phyloP scores from a whole-genome alignment of 2,797 vertebrate species.

The Sebastes trivittatus region DNA sequence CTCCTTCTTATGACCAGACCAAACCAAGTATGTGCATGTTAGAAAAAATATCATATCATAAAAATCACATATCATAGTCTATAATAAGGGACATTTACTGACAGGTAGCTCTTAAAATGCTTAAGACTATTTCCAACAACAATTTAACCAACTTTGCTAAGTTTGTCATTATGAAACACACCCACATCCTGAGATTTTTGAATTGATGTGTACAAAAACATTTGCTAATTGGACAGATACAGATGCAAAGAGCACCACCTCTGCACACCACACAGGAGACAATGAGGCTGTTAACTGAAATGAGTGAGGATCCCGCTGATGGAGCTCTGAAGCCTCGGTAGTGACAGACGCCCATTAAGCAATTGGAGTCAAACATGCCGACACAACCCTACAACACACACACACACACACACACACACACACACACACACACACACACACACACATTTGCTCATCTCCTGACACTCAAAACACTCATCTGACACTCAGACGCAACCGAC shows the following conservation, averaged over 20 bases:
- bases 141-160: background rate
- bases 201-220: slow-evolving; percentile 28
- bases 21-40: background rate
- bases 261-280: slow-evolving; percentile 39
- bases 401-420: slow-evolving; percentile 8
- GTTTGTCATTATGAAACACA: slow-evolving; percentile 10
- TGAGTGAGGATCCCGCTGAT: slow-evolving; percentile 51
- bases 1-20: background rate
- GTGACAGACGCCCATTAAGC: slow-evolving; percentile 59
- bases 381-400: background rate
- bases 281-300: slow-evolving; percentile 53
- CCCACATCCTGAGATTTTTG: background rate
- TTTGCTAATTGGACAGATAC: slow-evolving; percentile 53
- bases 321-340: slow-evolving; percentile 38
- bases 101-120: background rate
- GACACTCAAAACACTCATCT: slow-evolving; percentile 72
- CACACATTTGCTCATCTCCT: slow-evolving; percentile 55
- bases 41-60: background rate
- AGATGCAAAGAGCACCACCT: slow-evolving; percentile 33
- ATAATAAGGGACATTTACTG: background rate
- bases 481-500: slow-evolving; percentile 67
- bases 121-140: background rate
- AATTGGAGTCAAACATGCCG: slow-evolving; percentile 48
- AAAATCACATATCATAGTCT: background rate
- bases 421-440: slow-evolving; percentile 37